These are phyloP conservation scores for Aspidoscelis tigris DNA, from an alignment of 2,113 vertebrate genomes.

Conservation along the genomic window DNA sequence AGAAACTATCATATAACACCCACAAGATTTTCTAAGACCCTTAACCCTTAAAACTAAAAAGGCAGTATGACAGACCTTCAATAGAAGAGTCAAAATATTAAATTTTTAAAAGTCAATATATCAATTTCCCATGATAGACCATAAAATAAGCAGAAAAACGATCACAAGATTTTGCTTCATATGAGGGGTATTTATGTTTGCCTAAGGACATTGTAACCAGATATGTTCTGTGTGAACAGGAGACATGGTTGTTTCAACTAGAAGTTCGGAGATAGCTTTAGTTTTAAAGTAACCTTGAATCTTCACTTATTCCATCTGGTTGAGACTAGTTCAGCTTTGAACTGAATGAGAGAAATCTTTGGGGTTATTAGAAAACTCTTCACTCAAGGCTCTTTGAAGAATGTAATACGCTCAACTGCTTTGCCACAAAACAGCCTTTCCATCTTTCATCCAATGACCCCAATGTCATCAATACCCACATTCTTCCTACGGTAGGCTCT, in stretches of 20 bases:
- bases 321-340: not conserved
- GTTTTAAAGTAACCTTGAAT: not conserved
- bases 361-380: not conserved
- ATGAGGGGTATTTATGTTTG: not conserved
- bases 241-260: not conserved
- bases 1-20: no score
- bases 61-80: no score
- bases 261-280: not conserved
- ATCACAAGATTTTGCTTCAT: not conserved
- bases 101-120: not conserved
- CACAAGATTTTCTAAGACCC: no score
- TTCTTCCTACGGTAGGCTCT: not conserved
- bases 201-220: not conserved
- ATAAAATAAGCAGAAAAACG: not conserved
- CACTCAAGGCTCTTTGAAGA: not conserved
- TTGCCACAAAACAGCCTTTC: not conserved
- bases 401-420: no score
- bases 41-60: no score
- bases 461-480: not conserved
- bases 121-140: not conserved
- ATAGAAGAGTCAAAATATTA: not conserved
- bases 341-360: not conserved
- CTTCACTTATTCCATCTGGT: not conserved
- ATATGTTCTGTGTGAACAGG: not conserved
- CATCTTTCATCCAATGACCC: not conserved